Base-by-base conservation (phyloP, 2,113 vertebrate genomes). In the Bombycilla garrulus region DNA sequence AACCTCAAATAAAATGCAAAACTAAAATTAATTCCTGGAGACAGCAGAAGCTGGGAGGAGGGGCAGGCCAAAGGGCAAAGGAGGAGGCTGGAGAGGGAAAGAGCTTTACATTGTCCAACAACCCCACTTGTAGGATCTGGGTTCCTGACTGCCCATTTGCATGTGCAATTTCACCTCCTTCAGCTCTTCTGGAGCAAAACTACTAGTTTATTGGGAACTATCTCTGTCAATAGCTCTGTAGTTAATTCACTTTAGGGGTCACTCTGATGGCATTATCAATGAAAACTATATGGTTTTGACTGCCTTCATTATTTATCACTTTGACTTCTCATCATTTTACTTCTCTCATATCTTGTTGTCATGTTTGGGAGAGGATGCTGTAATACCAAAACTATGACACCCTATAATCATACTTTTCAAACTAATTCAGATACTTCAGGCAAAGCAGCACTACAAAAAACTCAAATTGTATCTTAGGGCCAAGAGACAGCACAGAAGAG, bases 61-160 rank as follows among this genome's bases (percentile, higher is more conserved):
- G 12, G 35, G 5, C 5, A 47, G 15, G 23, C 11, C 0, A 4
- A 6, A 44, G 20, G 15, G 3, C 9, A 11, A 5, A 11, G 9
- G 1, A 76, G 25, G 14, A 66, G 9, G 23, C 5, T 54, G 29
- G 14, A 48, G 47, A 66, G 66, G 6, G 15, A 64, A 71, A 47
- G 16, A 70, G 35, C 18, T 79, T 22, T 29, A 35, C 8, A 22
- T 84, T 73, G 62, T 44, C 22, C 22, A 79, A n/a, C 11, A 91
- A 28, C 36, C 81, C 48, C 29, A 31, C 0, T 89, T 87, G 21
- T 38, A 35, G 11, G 25, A 81, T 60, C 31, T 72, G 11, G n/a
- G 44, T 40, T 89, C 28, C 70, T 44, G 15, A 48, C 9, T 60
- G 51, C 9, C 14, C 51, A 62, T 56, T 47, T 89, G 53, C n/a